Evolutionary conservation across 2,888 invertebrate species (phyloP).

Genomic region (Scaptomyza reducta): DNA sequence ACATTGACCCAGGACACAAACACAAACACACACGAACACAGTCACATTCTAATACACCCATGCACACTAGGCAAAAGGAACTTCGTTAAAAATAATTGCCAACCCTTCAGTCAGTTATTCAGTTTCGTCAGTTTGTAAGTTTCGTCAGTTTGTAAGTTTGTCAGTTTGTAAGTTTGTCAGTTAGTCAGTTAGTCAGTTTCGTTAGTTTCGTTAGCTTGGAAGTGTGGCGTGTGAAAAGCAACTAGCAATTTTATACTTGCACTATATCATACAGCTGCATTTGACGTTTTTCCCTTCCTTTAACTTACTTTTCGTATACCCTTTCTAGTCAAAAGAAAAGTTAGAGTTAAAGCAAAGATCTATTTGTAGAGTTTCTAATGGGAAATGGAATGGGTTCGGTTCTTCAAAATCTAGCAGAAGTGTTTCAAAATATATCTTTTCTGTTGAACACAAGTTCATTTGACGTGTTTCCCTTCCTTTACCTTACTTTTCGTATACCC

Average conservation of each 20-base stretch:
- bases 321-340: too few relatives aligned
- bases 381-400: too few relatives aligned
- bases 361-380: too few relatives aligned
- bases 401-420: too few relatives aligned
- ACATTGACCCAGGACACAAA: conserved; percentile 66
- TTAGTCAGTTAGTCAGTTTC: conserved; percentile 5
- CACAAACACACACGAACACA: conserved; percentile 10
- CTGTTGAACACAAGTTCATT: too few relatives aligned
- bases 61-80: conserved; percentile 14
- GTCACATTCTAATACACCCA: conserved; percentile 2
- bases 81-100: conserved; percentile 77
- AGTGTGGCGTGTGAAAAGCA: conserved; percentile 48
- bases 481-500: too few relatives aligned
- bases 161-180: conserved; percentile 2
- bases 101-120: conserved; percentile 29
- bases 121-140: conserved; percentile 2
- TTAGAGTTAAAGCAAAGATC: too few relatives aligned
- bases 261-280: conserved; percentile 22
- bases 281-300: too few relatives aligned
- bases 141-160: neutral
- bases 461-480: too few relatives aligned
- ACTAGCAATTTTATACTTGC: conserved; percentile 23
- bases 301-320: too few relatives aligned
- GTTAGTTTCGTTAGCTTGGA: neutral
- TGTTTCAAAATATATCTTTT: too few relatives aligned